A percentile compares a stretch with the other conserved stretches of the same genome.
Evolutionary conservation across 2,797 vertebrate genomes (phyloP).

Genomic region (Cossypha dichroa): DNA sequence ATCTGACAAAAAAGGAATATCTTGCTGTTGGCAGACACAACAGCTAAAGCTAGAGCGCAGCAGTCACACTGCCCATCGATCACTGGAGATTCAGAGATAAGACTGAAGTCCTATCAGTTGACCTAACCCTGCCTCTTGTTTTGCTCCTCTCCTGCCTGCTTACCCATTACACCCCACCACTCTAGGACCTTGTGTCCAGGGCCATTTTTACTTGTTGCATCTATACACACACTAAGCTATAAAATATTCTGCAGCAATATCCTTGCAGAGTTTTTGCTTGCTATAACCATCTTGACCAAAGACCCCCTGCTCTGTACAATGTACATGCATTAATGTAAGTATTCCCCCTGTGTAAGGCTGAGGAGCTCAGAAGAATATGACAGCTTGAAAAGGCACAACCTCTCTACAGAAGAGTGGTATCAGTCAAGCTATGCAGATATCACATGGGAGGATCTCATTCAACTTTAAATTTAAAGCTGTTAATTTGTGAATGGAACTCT

Average conservation of each 20-base stretch:
- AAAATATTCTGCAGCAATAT: not conserved
- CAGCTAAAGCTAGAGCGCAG: not conserved
- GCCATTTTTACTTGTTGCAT: not conserved
- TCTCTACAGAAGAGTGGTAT: not conserved
- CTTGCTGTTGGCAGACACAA: slow-evolving; percentile 3
- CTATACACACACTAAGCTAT: not conserved
- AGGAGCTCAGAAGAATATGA: not conserved
- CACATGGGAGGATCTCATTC: not conserved
- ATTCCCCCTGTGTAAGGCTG: not conserved
- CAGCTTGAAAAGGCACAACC: not conserved
- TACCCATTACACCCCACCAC: not conserved
- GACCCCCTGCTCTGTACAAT: not conserved
- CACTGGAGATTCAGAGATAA: not conserved
- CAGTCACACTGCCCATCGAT: not conserved
- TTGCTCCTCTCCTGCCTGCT: not conserved
- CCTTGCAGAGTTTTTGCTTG: not conserved
- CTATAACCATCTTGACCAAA: not conserved
- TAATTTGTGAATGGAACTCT: not conserved
- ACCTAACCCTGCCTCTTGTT: not conserved
- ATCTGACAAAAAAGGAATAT: not conserved
- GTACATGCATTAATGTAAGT: accelerated
- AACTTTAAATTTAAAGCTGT: not conserved
- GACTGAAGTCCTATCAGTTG: not conserved
- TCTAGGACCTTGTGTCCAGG: not conserved
- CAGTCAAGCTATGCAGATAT: not conserved